These are phyloP conservation scores for Matsumurasca onukii DNA, from an alignment of 1,140 invertebrate species.

Conservation along the genomic window DNA sequence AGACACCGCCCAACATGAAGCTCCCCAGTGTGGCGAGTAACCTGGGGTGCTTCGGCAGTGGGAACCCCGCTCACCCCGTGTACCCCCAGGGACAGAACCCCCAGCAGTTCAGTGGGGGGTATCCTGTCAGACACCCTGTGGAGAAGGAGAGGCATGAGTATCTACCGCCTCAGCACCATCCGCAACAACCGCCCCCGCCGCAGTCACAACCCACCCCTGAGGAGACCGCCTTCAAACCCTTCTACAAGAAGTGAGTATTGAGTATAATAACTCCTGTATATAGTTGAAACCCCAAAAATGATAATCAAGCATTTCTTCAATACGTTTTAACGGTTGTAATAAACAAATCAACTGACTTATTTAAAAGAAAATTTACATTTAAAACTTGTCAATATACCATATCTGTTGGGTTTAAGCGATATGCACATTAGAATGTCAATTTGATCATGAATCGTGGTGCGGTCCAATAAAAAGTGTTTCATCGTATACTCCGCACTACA, in stretches of 20 bases:
- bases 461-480: too few relatives aligned
- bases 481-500: too few relatives aligned
- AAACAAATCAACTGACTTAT: too few relatives aligned
- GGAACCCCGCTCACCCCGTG: constrained; percentile 16
- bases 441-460: too few relatives aligned
- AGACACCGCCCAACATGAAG: constrained; percentile 91
- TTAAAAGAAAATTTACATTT: too few relatives aligned
- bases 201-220: constrained; percentile 51
- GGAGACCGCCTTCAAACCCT: constrained; percentile 75
- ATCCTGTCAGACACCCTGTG: constrained; percentile 30
- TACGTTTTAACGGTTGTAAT: too few relatives aligned
- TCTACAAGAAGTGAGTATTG: constrained; percentile 77
- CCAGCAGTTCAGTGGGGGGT: constrained; percentile 5
- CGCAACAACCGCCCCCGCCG: constrained; percentile 32
- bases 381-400: too few relatives aligned
- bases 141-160: constrained; percentile 28
- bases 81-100: constrained; percentile 16
- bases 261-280: background rate
- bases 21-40: constrained; percentile 62
- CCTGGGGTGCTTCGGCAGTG: constrained; percentile 43
- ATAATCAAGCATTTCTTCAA: too few relatives aligned
- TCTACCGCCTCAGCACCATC: constrained; percentile 33
- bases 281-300: too few relatives aligned
- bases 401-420: too few relatives aligned
- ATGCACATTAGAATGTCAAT: too few relatives aligned